Base-by-base conservation (phyloP, 2,797 vertebrate genomes). In the Valencia hispanica region DNA sequence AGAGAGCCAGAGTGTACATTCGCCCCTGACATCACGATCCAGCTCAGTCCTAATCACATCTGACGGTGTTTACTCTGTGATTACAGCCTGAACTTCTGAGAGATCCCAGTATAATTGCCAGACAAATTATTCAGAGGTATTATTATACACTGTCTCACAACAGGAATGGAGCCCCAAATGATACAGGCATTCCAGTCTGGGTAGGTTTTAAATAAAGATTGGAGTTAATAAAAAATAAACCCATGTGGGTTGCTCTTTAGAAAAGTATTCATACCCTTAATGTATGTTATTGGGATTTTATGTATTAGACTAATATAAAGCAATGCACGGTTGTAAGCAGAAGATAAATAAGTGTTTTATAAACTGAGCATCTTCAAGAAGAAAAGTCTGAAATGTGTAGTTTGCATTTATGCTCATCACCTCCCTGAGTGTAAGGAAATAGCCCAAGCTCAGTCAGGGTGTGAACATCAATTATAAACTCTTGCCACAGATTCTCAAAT, bases 71-170 rank as follows among this genome's bases (percentile, higher is more conserved):
- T 20, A 15, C 70, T 55, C 48, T 45, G 51, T 12, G 0, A 79
- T 47, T 59, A 22, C 11, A 63, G 73, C 20, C 55, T 78, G 57
- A 70, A 73, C 74, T 78, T 68, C 69, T 0, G n/a, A 34, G 45
- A 69, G 30, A 73, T 71, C 27, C 76, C 70, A 57, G 45, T 79
- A 63, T 72, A 80, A 81, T 68, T 68, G 50, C 36, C 30, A 10
- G 51, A 32, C 7, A 74, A 75, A 84, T 73, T 43, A 57, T 76
- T 68, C 65, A 68, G 48, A 73, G 57, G 53, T 55, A 27, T 20
- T 22, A 63, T 36, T 10, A 1, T 45, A 53, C 68, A 70, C 5
- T 53, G 22, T 51, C 72, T 78, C 45, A 22, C 77, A 55, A 9
- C 34, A 65, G 43, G 66, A 63, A 65, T 0, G 43, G 51, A n/a